Percentiles rank a stretch among this genome's conserved stretches.
Conservation (phyloP, 53 echinoderm and acorn worm genomes). For the Actinopyga echinites region DNA sequence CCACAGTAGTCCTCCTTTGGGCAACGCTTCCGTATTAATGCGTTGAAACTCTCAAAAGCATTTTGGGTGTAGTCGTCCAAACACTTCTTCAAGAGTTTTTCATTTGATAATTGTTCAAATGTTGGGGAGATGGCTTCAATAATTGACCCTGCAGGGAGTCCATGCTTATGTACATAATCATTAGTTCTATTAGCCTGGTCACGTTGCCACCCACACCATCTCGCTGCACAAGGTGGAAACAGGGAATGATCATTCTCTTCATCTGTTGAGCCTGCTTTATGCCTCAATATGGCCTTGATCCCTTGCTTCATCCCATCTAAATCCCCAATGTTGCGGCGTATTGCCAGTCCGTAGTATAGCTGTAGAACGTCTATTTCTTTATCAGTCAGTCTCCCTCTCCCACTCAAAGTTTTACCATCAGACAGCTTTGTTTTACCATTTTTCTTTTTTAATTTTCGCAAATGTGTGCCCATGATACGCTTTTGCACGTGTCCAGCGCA, state of each 20-base stretch:
- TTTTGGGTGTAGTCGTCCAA: not conserved
- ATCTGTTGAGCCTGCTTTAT: conserved; percentile 1
- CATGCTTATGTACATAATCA: conserved; percentile 9
- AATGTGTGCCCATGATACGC: too few relatives aligned
- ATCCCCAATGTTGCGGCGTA: not conserved
- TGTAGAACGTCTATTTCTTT: not conserved
- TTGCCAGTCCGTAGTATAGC: not conserved
- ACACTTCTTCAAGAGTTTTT: not conserved
- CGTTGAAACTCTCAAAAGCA: conserved; percentile 6
- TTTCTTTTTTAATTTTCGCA: too few relatives aligned
- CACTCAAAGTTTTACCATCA: too few relatives aligned
- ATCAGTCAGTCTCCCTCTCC: not conserved
- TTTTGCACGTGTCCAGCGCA: too few relatives aligned
- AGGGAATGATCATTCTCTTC: not conserved
- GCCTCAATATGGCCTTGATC: not conserved
- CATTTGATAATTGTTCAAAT: not conserved
- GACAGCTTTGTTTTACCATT: too few relatives aligned
- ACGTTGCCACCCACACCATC: too few relatives aligned
- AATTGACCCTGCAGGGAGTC: not conserved
- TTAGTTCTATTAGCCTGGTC: not conserved
- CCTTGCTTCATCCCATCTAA: not conserved
- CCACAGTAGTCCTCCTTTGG: conserved; percentile 13
- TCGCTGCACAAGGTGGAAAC: not conserved
- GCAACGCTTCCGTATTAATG: conserved; percentile 16
- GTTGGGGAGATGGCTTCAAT: not conserved